Percentiles rank a stretch among this genome's conserved stretches.
Conservation (phyloP, 2,797 vertebrate species). For the Hoplostethus mediterraneus region DNA sequence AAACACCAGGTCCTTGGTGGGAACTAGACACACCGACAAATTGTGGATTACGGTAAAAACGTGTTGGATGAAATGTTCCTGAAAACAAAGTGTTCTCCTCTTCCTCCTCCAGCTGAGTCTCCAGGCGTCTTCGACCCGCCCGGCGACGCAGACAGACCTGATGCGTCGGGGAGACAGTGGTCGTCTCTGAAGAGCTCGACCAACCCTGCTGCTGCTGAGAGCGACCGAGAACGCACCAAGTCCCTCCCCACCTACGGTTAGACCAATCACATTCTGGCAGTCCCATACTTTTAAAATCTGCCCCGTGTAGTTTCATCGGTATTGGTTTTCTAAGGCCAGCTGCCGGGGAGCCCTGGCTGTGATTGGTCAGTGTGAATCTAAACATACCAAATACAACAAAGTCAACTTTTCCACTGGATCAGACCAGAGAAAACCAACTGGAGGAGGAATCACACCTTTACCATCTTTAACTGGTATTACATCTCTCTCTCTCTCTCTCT, state of each 20-base stretch:
- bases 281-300: no score
- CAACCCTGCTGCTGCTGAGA: constrained; percentile 71
- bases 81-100: neutral
- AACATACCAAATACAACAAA: no score
- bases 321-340: no score
- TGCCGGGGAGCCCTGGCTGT: no score
- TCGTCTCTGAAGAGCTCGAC: constrained; percentile 81
- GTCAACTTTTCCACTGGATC: no score
- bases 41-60: neutral
- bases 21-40: neutral
- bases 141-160: constrained; percentile 62
- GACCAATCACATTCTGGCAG: constrained; percentile 58
- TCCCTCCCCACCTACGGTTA: constrained; percentile 86
- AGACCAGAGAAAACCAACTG: no score
- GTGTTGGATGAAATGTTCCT: neutral
- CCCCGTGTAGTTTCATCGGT: no score
- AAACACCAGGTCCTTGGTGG: no score
- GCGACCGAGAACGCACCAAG: constrained; percentile 83
- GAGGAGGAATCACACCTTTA: no score
- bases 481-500: neutral
- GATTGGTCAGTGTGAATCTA: no score
- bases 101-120: constrained; percentile 66
- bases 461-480: no score
- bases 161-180: constrained; percentile 71
- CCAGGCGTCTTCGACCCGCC: constrained; percentile 76